Evolutionary conservation across 2,797 vertebrate species (phyloP).

Genomic region (Onychomys torridus): DNA sequence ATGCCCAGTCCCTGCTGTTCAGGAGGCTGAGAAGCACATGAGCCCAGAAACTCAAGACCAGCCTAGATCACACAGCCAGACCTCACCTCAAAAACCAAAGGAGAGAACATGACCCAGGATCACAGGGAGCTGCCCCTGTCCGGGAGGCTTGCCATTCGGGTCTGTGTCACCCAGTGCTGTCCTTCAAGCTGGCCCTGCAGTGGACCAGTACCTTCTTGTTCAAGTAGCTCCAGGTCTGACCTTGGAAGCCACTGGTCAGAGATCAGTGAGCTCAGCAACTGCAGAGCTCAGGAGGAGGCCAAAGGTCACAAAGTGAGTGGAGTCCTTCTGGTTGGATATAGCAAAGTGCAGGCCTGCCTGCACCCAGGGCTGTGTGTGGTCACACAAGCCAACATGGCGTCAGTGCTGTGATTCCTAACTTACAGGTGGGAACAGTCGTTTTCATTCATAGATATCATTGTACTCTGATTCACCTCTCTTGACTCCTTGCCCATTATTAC

Average conservation of each 20-base stretch:
- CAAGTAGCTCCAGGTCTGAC: not conserved
- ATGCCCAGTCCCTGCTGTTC: not conserved
- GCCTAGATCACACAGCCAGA: not conserved
- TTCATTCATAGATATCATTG: not conserved
- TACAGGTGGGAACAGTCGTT: not conserved
- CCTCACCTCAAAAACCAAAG: not conserved
- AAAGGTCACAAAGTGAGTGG: not conserved
- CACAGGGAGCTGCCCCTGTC: not conserved
- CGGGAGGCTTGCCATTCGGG: not conserved
- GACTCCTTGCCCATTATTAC: not conserved
- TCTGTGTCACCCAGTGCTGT: not conserved
- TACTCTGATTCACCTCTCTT: not conserved
- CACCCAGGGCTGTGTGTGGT: not conserved
- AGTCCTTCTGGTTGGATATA: not conserved
- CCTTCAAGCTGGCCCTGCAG: not conserved
- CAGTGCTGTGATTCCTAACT: no score
- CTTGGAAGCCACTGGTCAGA: not conserved
- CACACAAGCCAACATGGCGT: not conserved
- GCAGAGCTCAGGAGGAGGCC: not conserved
- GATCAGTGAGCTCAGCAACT: not conserved
- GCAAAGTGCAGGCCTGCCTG: not conserved
- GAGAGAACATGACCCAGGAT: not conserved
- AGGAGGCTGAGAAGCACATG: not conserved
- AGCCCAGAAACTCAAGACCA: not conserved
- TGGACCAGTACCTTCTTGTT: not conserved